These are phyloP conservation scores for Pachypanchax playfairii DNA, from an alignment of 2,113 vertebrate genomes.

Conservation along the genomic window DNA sequence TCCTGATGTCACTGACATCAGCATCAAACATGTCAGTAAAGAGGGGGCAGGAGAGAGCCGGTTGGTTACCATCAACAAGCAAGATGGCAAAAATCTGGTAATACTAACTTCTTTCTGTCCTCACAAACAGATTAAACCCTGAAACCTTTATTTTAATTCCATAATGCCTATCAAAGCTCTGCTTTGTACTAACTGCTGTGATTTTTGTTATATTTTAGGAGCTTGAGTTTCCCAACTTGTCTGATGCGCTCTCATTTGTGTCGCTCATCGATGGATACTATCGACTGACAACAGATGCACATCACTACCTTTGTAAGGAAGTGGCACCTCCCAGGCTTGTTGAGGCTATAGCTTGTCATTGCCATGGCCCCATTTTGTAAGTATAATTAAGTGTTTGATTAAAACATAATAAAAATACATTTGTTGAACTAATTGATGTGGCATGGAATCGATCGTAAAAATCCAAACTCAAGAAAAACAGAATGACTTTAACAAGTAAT, in stretches of 20 bases:
- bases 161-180: constrained; percentile 1
- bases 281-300: constrained; percentile 91
- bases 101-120: not conserved
- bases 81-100: constrained; percentile 94
- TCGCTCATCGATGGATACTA: constrained; percentile 97
- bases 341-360: constrained; percentile 89
- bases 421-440: too few relatives aligned
- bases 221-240: constrained; percentile 89
- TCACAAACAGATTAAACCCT: not conserved
- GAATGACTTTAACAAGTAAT: too few relatives aligned
- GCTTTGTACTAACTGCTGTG: not conserved
- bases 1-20: constrained; percentile 93
- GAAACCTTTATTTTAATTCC: not conserved
- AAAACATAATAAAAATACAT: too few relatives aligned
- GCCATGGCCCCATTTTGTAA: constrained; percentile 95
- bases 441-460: too few relatives aligned
- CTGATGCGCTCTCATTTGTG: constrained; percentile 92
- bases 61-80: constrained; percentile 93
- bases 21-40: constrained; percentile 91
- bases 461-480: too few relatives aligned
- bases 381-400: constrained; percentile 46
- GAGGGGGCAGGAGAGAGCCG: constrained; percentile 88
- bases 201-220: constrained; percentile 79
- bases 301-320: constrained; percentile 98
- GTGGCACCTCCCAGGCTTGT: constrained; percentile 92